These are phyloP conservation scores for Phengaris alcon DNA, from an alignment of 2,888 invertebrate species.

Conservation along the genomic window DNA sequence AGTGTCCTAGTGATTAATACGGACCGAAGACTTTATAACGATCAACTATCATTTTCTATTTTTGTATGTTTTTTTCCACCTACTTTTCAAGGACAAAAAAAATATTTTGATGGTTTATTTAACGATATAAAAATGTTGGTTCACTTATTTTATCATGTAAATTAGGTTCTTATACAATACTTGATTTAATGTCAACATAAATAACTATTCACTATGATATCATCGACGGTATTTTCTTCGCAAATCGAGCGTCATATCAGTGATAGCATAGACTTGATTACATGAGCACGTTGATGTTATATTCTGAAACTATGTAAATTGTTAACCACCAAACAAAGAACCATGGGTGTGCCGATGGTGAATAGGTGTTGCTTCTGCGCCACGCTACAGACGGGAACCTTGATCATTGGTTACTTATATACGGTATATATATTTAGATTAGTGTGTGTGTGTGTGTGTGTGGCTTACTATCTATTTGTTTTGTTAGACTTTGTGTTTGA, in stretches of 20 bases:
- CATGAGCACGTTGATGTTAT: constrained; percentile 3
- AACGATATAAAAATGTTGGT: too few species aligned
- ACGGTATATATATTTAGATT: constrained; percentile 45
- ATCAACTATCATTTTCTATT: too few species aligned
- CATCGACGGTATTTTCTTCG: constrained; percentile 10
- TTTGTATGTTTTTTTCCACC: too few species aligned
- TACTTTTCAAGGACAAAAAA: too few species aligned
- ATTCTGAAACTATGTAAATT: background rate
- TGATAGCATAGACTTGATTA: constrained; percentile 25
- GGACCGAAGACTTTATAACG: too few species aligned
- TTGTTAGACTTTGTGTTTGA: background rate
- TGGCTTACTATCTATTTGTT: too few species aligned
- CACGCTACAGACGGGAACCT: constrained; percentile 61
- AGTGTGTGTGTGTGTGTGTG: background rate
- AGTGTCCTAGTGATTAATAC: too few species aligned
- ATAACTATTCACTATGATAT: background rate
- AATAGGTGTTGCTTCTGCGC: constrained; percentile 63
- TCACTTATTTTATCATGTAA: too few species aligned
- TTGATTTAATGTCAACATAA: background rate
- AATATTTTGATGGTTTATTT: too few species aligned
- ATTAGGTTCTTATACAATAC: background rate
- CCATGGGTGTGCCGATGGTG: constrained; percentile 69
- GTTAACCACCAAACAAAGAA: background rate
- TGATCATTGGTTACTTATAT: constrained; percentile 66
- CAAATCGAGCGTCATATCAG: constrained; percentile 26